Percentiles rank a stretch among this genome's conserved stretches.
These are phyloP conservation scores for Ectemnius continuus DNA, from an alignment of 2,888 invertebrate species.

Conservation along the genomic window DNA sequence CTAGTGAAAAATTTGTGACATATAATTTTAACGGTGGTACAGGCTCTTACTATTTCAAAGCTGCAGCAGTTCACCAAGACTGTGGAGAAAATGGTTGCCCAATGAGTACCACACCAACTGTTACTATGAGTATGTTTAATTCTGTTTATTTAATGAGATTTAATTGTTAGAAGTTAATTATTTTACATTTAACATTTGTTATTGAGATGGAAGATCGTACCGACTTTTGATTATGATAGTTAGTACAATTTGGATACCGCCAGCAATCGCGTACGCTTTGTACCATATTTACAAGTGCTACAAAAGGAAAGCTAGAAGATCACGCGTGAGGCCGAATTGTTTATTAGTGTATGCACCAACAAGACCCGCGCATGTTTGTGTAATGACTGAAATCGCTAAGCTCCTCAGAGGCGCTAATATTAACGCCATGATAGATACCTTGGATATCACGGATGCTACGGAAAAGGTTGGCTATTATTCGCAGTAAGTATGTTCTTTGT, in stretches of 20 bases:
- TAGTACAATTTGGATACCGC: slow-evolving; percentile 73
- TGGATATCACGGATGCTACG: slow-evolving; percentile 68
- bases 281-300: slow-evolving; percentile 70
- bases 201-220: slow-evolving; percentile 64
- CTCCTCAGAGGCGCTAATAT: slow-evolving; percentile 72
- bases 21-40: slow-evolving; percentile 65
- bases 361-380: slow-evolving; percentile 69
- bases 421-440: slow-evolving; percentile 72
- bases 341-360: slow-evolving; percentile 73
- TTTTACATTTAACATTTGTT: background rate
- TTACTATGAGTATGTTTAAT: slow-evolving; percentile 68
- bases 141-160: background rate
- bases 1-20: slow-evolving; percentile 52
- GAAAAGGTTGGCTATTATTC: slow-evolving; percentile 63
- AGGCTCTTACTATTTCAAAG: slow-evolving; percentile 71
- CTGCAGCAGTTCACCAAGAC: slow-evolving; percentile 68
- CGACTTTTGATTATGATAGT: slow-evolving; percentile 74
- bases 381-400: slow-evolving; percentile 69
- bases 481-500: too few relatives aligned
- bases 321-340: slow-evolving; percentile 61
- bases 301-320: slow-evolving; percentile 57
- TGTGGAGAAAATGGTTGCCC: slow-evolving; percentile 69
- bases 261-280: slow-evolving; percentile 69
- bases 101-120: slow-evolving; percentile 72
- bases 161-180: background rate